Evolutionary conservation across 2,888 invertebrate genomes (phyloP), one percentile per base, ranked within the genome.

Genomic region (Parascotia fuliginaria): DNA sequence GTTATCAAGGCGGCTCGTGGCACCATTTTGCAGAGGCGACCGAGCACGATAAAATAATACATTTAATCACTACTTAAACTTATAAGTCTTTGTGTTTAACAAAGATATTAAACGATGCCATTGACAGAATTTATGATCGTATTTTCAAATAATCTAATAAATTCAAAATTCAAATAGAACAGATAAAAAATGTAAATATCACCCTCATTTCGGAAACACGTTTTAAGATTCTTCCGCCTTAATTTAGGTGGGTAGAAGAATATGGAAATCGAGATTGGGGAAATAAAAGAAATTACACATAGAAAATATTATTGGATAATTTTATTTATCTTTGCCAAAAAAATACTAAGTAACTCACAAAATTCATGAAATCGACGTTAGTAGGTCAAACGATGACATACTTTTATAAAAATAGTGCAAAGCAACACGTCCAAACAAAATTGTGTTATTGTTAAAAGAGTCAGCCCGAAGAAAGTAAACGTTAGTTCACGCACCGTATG

Each of bases 1-100:
- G 66, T 75, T 79, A 81, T 82, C 75, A 76, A 73, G 68, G 59
- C 64, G 57, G 60, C 60, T 54, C 52, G 50, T 52, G 52, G 57
- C 55, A 59, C 60, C 61, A 72, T 65, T 70, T 68, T 70, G 55
- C 50, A 50, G 55, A 63, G 43, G 58, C 53, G 49, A 51, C 49
- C 48, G 54, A 55, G 38, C 41, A 53, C 57, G 68, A 58, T 64
- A 68, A 72, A 73, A 73, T 75, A 70, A 81, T 74, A 78, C 53
- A 69, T 69, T 70, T 72, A 77, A 79, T 79, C 76, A 67, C 57
- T 59, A 60, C 53, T 60, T 56, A 55, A 54, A 60, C 51, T 60
- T 47, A 45, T 46, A 62, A 64, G 56, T 39, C 47, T 46, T 60
- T 45, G 52, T 42, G 55, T 43, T 55, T 60, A 49, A 60, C 63